Conservation (phyloP, 2,797 vertebrate species). For the Galagoides demidoff region DNA sequence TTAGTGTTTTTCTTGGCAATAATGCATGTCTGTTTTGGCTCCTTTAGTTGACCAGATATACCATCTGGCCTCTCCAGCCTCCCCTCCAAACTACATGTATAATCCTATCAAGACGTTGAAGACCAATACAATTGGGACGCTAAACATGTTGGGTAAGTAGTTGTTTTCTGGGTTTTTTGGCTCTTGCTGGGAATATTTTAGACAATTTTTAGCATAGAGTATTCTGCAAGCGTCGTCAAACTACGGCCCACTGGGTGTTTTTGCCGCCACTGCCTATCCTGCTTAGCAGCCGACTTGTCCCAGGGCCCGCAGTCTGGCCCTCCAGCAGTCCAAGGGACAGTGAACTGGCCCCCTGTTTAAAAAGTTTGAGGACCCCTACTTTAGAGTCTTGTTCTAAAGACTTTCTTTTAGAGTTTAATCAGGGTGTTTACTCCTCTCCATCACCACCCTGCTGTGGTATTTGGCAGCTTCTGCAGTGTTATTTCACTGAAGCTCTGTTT, state of each 20-base stretch:
- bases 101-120: conserved; percentile 99
- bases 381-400: too few relatives aligned
- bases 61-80: conserved; percentile 98
- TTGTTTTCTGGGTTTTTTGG: not conserved
- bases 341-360: too few relatives aligned
- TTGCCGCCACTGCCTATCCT: too few relatives aligned
- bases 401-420: not conserved
- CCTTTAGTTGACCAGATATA: conserved; percentile 98
- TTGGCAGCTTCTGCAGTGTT: not conserved
- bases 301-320: too few relatives aligned
- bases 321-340: too few relatives aligned
- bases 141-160: conserved; percentile 98
- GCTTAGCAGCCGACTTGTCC: too few relatives aligned
- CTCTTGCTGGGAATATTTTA: not conserved
- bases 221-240: too few relatives aligned
- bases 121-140: conserved; percentile 98
- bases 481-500: not conserved
- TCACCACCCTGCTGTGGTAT: fast-evolving
- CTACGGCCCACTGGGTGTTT: too few relatives aligned
- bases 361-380: too few relatives aligned
- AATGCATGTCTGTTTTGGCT: conserved; percentile 26
- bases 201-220: not conserved
- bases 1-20: conserved; percentile 14
- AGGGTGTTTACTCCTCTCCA: not conserved
- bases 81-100: conserved; percentile 99